Percentiles rank a stretch among this genome's conserved stretches.
These are phyloP conservation scores for Platysternon megacephalum DNA, from an alignment of 2,113 vertebrate species.

Conservation along the genomic window DNA sequence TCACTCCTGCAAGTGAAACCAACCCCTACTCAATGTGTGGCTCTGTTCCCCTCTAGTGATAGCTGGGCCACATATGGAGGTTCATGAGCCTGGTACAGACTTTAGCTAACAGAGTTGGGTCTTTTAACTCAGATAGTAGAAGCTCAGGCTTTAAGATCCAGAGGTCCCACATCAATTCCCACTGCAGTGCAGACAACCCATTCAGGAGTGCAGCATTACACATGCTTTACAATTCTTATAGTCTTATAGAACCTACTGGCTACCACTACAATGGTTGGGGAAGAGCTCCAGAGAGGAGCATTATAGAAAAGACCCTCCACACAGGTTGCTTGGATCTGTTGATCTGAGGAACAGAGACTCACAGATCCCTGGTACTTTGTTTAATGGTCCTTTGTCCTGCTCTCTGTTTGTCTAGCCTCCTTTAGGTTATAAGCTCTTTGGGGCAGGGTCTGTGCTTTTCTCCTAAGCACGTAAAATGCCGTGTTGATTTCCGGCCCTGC, in stretches of 20 bases:
- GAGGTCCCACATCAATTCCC: background rate
- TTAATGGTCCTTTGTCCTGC: background rate
- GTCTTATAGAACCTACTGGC: background rate
- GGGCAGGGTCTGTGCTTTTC: constrained; percentile 10
- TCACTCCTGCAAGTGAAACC: background rate
- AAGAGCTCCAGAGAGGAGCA: background rate
- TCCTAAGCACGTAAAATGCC: background rate
- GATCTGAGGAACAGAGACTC: background rate
- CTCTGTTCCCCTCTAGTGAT: background rate
- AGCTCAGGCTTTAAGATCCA: background rate
- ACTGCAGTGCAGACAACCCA: background rate
- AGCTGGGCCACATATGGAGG: background rate
- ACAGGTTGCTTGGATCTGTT: background rate
- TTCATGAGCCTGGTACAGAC: background rate
- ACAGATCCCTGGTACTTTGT: background rate
- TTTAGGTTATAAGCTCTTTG: background rate
- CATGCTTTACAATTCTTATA: background rate
- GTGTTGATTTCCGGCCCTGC: background rate
- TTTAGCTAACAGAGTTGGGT: background rate
- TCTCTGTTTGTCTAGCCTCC: constrained; percentile 18
- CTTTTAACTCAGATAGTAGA: background rate
- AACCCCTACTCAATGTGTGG: background rate
- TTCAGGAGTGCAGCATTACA: rapidly evolving
- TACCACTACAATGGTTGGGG: background rate
- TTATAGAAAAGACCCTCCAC: background rate